phyloP scores from a whole-genome alignment of 2,113 vertebrate species.

The Ailuropoda melanoleuca region DNA sequence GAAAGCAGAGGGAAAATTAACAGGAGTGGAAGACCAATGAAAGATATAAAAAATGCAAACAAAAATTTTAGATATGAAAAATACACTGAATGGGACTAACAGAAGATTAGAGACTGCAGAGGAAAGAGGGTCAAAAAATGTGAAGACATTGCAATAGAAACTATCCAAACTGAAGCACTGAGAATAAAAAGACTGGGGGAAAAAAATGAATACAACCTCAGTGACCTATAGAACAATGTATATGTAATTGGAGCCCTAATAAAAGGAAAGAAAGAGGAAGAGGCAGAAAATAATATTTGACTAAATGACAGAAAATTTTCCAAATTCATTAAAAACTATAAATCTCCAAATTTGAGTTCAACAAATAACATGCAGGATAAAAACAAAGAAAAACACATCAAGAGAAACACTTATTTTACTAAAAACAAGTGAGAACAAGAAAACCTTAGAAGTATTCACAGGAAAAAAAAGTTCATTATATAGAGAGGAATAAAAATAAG shows the following conservation, averaged over 20 bases:
- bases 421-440: not conserved
- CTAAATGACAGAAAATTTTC: not conserved
- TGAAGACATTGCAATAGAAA: not conserved
- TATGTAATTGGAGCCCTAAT: not conserved
- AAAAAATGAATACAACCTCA: not conserved
- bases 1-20: not conserved
- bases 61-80: not conserved
- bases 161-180: not conserved
- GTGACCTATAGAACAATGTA: not conserved
- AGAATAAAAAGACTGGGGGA: not conserved
- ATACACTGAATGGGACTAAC: not conserved
- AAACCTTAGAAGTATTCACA: not conserved
- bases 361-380: not conserved
- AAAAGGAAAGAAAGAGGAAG: not conserved
- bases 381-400: not conserved
- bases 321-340: constrained; percentile 14
- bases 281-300: not conserved
- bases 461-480: not conserved
- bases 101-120: not conserved
- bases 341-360: not conserved
- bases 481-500: not conserved
- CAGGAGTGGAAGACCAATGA: not conserved
- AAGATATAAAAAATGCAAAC: not conserved
- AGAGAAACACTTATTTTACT: not conserved
- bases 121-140: not conserved